These are phyloP conservation scores for Pammene aurita DNA, from an alignment of 2,888 invertebrate genomes.

Conservation along the genomic window DNA sequence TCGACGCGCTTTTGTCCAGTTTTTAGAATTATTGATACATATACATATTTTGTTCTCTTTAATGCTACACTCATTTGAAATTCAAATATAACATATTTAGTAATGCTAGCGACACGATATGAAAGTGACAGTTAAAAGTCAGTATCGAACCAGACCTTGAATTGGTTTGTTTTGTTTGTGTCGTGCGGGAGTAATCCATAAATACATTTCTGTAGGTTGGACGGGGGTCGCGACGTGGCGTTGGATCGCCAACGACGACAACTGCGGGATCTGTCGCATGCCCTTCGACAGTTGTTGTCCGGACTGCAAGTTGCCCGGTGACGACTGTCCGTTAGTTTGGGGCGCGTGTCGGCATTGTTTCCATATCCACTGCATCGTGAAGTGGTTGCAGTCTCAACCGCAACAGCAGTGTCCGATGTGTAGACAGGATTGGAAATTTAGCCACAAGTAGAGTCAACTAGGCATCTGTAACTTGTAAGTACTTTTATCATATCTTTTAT, in stretches of 20 bases:
- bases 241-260: conserved; percentile 99
- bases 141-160: conserved; percentile 53
- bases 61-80: background rate
- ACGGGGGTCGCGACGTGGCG: conserved; percentile 98
- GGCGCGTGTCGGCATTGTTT: conserved; percentile 99
- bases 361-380: conserved; percentile 99
- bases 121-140: conserved; percentile 86
- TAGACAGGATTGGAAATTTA: conserved; percentile 99
- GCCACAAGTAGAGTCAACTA: conserved; percentile 85
- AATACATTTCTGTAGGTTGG: conserved; percentile 86
- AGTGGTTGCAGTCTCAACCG: conserved; percentile 98
- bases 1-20: background rate
- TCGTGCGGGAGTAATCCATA: conserved; percentile 27
- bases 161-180: conserved; percentile 28
- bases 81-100: background rate
- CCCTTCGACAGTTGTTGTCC: conserved; percentile 99
- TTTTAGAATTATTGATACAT: background rate
- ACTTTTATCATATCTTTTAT: background rate
- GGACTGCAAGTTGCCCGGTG: conserved; percentile 98
- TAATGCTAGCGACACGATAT: conserved; percentile 62
- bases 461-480: background rate
- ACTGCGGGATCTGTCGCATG: conserved; percentile 99
- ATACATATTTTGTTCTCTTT: background rate
- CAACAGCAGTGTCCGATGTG: conserved; percentile 98
- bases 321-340: conserved; percentile 99